Percentiles rank a stretch among this genome's conserved stretches.
Evolutionary conservation across 2,113 vertebrate species (phyloP).

Genomic region (Urocynchramus pylzowi): DNA sequence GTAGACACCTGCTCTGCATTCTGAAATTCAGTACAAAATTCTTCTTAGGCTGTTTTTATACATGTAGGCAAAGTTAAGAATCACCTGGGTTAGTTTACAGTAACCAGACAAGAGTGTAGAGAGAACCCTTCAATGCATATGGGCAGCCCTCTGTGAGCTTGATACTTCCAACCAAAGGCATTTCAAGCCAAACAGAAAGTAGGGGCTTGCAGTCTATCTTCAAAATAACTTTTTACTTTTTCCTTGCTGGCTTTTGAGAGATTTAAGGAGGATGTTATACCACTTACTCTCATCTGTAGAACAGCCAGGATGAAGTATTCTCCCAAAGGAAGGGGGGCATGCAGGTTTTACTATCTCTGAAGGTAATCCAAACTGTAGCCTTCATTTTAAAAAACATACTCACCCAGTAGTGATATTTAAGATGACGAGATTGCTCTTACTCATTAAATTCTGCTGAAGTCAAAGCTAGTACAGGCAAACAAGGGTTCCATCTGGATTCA

Average conservation of each 20-base stretch:
- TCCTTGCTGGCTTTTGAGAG: not conserved
- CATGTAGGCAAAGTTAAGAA: fast-evolving
- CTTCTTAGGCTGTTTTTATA: not conserved
- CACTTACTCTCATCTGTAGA: not conserved
- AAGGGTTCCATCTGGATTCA: not conserved
- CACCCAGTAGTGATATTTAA: not conserved
- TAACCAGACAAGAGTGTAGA: not conserved
- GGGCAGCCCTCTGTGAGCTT: not conserved
- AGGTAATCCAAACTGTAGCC: not conserved
- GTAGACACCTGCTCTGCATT: not conserved
- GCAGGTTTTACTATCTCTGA: not conserved
- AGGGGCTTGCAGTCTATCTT: not conserved
- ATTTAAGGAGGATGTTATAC: not conserved
- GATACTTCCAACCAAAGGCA: not conserved
- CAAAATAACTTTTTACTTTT: not conserved
- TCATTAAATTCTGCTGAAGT: not conserved
- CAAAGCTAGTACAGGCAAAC: not conserved
- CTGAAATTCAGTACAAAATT: not conserved
- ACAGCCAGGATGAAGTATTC: not conserved
- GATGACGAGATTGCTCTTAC: not conserved
- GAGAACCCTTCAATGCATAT: not conserved
- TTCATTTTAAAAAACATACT: not conserved
- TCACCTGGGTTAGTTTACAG: not conserved
- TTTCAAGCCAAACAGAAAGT: not conserved
- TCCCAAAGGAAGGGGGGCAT: fast-evolving